These are phyloP conservation scores for Urocolius indicus DNA, from an alignment of 2,113 vertebrate genomes.

Conservation along the genomic window DNA sequence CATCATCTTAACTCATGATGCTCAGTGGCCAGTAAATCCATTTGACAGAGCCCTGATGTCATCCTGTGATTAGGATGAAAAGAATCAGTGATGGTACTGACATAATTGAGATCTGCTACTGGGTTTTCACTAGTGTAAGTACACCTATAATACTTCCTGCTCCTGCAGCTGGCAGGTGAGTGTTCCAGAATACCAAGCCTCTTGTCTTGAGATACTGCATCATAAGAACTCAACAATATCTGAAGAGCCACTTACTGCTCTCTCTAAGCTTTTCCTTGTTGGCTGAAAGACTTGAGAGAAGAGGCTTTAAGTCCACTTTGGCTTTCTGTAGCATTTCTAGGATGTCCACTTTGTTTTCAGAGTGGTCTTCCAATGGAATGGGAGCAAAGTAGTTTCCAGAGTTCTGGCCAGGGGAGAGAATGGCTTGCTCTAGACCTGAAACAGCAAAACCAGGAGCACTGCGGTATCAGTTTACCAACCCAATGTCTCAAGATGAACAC, in stretches of 20 bases:
- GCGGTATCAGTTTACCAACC: conserved; percentile 63
- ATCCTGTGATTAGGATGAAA: conserved; percentile 51
- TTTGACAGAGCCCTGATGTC: not conserved
- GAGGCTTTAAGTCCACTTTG: conserved; percentile 97
- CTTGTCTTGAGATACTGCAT: conserved; percentile 48
- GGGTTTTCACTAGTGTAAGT: not conserved
- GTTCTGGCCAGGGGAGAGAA: conserved; percentile 88
- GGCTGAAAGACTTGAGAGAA: conserved; percentile 93
- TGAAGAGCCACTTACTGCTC: conserved; percentile 89
- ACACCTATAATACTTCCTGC: not conserved
- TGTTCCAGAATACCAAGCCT: conserved; percentile 30
- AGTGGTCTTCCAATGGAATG: conserved; percentile 89
- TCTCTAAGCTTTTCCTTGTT: conserved; percentile 96
- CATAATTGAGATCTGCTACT: not conserved
- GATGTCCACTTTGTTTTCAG: conserved; percentile 96
- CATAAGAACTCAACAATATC: conserved; percentile 51
- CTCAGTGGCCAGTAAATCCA: not conserved
- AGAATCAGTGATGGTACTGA: not conserved
- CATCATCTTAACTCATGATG: not conserved
- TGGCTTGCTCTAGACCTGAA: conserved; percentile 87
- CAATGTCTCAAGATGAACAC: conserved; percentile 33
- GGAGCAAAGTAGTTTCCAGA: conserved; percentile 93
- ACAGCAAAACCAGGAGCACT: conserved; percentile 74
- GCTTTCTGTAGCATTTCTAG: conserved; percentile 97
- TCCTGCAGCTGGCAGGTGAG: not conserved